phyloP scores from a whole-genome alignment of 64 coral and sea anemone genomes.

The Catalaphyllia jardinei region DNA sequence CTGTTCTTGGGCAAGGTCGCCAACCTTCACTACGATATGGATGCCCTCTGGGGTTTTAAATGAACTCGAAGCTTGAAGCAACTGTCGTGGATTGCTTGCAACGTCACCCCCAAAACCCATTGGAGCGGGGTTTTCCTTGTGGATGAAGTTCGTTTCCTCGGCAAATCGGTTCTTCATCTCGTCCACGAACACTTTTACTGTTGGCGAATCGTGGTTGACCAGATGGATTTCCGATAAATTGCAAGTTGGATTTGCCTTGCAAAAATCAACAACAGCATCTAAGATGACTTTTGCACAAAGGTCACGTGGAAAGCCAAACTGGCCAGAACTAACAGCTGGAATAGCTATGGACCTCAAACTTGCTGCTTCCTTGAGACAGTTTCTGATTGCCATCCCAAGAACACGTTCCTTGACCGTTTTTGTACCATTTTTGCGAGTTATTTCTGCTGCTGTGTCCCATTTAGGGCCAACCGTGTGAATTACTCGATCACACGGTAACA shows the following conservation, averaged over 20 bases:
- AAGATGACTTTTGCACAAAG: slow-evolving; percentile 50
- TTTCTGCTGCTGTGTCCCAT: not conserved
- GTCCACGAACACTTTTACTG: slow-evolving; percentile 13
- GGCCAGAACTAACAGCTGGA: slow-evolving; percentile 65
- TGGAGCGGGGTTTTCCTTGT: not conserved
- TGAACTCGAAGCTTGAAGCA: not conserved
- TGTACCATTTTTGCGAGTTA: not conserved
- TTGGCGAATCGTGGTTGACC: slow-evolving; percentile 40
- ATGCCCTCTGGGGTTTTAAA: slow-evolving; percentile 19
- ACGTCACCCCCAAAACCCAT: not conserved
- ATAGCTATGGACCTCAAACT: slow-evolving; percentile 56
- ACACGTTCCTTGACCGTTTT: slow-evolving; percentile 3
- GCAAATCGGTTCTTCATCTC: slow-evolving; percentile 53
- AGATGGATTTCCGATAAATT: slow-evolving; percentile 46
- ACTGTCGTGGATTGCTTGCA: not conserved
- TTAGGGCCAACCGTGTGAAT: slow-evolving; percentile 63
- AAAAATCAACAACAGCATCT: slow-evolving; percentile 45
- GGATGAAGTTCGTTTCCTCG: not conserved
- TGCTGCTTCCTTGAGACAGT: slow-evolving; percentile 53
- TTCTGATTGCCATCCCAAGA: slow-evolving; percentile 12
- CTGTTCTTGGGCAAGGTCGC: slow-evolving; percentile 21
- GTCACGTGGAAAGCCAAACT: slow-evolving; percentile 48
- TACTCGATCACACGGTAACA: slow-evolving; percentile 53
- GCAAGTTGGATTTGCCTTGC: slow-evolving; percentile 7
- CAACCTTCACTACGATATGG: slow-evolving; percentile 38